A percentile compares a stretch with the other conserved stretches of the same genome.
These are phyloP conservation scores for Bembecia ichneumoniformis DNA, from an alignment of 2,888 invertebrate species.

Conservation along the genomic window DNA sequence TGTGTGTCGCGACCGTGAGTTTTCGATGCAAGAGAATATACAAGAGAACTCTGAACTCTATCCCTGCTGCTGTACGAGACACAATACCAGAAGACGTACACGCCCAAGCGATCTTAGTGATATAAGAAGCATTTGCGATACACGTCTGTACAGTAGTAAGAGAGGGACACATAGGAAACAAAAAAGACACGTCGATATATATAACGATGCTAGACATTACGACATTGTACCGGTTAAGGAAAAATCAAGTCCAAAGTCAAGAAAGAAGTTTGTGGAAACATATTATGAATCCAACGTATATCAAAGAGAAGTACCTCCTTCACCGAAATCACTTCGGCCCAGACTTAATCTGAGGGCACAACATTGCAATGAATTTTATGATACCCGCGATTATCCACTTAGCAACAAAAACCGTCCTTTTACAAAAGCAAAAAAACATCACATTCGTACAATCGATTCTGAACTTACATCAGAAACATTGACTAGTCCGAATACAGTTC, in stretches of 20 bases:
- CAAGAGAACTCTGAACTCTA: slow-evolving; percentile 35
- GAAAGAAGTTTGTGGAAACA: slow-evolving; percentile 39
- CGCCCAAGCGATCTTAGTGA: slow-evolving; percentile 27
- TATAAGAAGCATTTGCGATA: slow-evolving; percentile 47
- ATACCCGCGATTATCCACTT: slow-evolving; percentile 9
- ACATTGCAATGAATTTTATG: slow-evolving; percentile 33
- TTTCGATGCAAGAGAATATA: slow-evolving; percentile 24
- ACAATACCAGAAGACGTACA: slow-evolving; percentile 11
- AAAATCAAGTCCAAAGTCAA: slow-evolving; percentile 49
- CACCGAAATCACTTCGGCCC: slow-evolving; percentile 48
- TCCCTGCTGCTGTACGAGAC: slow-evolving; percentile 36
- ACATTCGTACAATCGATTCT: background rate
- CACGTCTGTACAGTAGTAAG: slow-evolving; percentile 34
- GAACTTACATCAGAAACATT: background rate
- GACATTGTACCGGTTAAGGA: slow-evolving; percentile 59
- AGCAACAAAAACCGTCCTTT: slow-evolving; percentile 9
- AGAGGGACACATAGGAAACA: slow-evolving; percentile 24
- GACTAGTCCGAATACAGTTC: background rate
- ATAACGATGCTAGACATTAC: slow-evolving; percentile 46
- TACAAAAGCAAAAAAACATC: slow-evolving; percentile 3
- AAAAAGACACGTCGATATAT: slow-evolving; percentile 23
- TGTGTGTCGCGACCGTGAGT: slow-evolving; percentile 51
- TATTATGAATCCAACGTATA: slow-evolving; percentile 24
- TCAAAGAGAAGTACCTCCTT: slow-evolving; percentile 53
- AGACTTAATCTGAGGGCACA: slow-evolving; percentile 49